Conservation (phyloP, 1,140 invertebrate species). For the Diorhabda sublineata region DNA sequence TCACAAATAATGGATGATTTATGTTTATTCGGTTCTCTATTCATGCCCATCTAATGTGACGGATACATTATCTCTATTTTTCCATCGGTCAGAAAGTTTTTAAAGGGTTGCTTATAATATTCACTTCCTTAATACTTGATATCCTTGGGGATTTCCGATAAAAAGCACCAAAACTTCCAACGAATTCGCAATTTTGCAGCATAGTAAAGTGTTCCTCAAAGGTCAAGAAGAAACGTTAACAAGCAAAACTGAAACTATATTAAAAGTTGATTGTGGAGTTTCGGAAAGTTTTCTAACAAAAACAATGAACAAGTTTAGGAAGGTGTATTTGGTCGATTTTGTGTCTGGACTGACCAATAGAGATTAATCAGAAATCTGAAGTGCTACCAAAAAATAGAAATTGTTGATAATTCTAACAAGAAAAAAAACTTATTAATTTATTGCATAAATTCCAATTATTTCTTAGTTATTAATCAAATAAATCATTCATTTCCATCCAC, state of each 20-base stretch:
- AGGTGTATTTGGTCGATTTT: not conserved
- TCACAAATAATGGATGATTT: no score
- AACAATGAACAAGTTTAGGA: not conserved
- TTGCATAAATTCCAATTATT: no score
- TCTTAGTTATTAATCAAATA: no score
- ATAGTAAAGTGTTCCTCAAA: not conserved
- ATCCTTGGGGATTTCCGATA: not conserved
- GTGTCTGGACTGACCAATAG: not conserved
- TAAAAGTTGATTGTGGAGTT: not conserved
- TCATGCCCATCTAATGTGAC: no score
- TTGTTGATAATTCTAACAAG: not conserved
- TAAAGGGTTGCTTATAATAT: not conserved
- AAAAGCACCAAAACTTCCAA: not conserved
- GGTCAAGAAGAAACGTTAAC: not conserved
- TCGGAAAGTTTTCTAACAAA: not conserved
- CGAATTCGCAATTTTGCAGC: not conserved
- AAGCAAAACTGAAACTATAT: not conserved
- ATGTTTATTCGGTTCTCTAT: no score
- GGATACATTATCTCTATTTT: no score
- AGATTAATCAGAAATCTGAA: not conserved
- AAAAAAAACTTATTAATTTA: no score
- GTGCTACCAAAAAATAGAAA: not conserved
- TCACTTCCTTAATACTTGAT: not conserved
- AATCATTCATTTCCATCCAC: no score
- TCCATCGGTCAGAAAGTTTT: not conserved